Evolutionary conservation across 2,888 invertebrate species (phyloP).

Genomic region (Aphidius colemani): DNA sequence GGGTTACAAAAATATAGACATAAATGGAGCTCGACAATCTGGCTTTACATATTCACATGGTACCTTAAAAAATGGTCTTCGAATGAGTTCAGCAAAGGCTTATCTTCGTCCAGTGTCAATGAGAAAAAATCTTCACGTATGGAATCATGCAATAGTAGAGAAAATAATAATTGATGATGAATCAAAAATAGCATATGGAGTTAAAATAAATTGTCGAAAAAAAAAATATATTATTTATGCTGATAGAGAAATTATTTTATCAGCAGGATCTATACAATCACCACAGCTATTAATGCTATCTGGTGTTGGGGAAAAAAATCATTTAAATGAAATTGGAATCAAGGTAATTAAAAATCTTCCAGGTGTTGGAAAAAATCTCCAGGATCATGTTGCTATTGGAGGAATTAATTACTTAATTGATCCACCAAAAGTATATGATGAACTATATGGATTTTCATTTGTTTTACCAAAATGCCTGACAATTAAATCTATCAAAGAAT

Average conservation of each 20-base stretch:
- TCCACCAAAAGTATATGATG: constrained; percentile 76
- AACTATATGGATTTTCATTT: constrained; percentile 78
- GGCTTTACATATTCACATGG: constrained; percentile 91
- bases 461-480: constrained; percentile 83
- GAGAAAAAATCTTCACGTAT: constrained; percentile 81
- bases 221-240: constrained; percentile 77
- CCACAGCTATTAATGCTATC: constrained; percentile 94
- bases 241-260: constrained; percentile 84
- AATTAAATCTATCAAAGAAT: constrained; percentile 62
- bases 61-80: constrained; percentile 75
- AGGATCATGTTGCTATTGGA: constrained; percentile 87
- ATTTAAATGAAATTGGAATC: constrained; percentile 73
- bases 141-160: constrained; percentile 81
- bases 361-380: constrained; percentile 83
- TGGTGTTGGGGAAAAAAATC: constrained; percentile 79
- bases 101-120: constrained; percentile 81
- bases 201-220: constrained; percentile 78
- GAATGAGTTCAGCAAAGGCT: constrained; percentile 88
- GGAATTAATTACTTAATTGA: constrained; percentile 83
- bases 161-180: constrained; percentile 59
- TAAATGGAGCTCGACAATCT: constrained; percentile 84
- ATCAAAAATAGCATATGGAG: constrained; percentile 80
- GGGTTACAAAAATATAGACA: constrained; percentile 85
- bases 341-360: constrained; percentile 76
- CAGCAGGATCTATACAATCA: constrained; percentile 90